Evolutionary conservation across 2,113 vertebrate species (phyloP), one percentile per base, ranked within the genome.

Genomic region (Nerophis ophidion): DNA sequence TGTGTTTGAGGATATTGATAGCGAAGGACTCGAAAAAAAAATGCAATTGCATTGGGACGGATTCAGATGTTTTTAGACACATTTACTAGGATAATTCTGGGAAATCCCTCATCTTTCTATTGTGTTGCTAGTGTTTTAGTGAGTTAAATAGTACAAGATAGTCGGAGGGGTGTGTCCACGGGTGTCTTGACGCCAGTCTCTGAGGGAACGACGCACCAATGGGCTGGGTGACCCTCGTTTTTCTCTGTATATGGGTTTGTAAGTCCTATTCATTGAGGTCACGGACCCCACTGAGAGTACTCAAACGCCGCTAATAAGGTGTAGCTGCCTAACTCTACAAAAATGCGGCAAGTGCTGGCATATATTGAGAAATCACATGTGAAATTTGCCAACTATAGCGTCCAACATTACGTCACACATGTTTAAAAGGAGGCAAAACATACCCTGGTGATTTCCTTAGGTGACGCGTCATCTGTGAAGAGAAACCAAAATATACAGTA

Each of bases 371-470:
- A 56, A 17, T 17, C 35, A 9, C 35, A 34, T 47, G n/a, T 64
- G 35, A 48, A 60, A 62, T 19, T 35, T 54, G 36, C 48, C 5
- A 42, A 16, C 8, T 16, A 7, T 47, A 14, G 14, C 5, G 47
- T 19, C 5, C 26, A 57, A 2, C 47, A 5, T 14, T 8, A 11
- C 46, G 16, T 46, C 13, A 64, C 19, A 51, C 55, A 54, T 47
- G 8, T 52, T 15, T 15, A 51, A 8, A 56, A 48, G 50, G 56
- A 50, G 65, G 8, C 62, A 35, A 62, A 68, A 93, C 94, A 92
- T 91, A 97, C 96, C 94, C 95, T 94, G 90, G 91, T 97, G 88
- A 95, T 90, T 82, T 96, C 93, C 87, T 93, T 95, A 64, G 88
- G 84, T 66, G 90, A 76, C 0, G 87, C 83, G 74, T 93, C 92